Base-by-base conservation (phyloP, 2,113 vertebrate species). In the Clarias batrachus region DNA sequence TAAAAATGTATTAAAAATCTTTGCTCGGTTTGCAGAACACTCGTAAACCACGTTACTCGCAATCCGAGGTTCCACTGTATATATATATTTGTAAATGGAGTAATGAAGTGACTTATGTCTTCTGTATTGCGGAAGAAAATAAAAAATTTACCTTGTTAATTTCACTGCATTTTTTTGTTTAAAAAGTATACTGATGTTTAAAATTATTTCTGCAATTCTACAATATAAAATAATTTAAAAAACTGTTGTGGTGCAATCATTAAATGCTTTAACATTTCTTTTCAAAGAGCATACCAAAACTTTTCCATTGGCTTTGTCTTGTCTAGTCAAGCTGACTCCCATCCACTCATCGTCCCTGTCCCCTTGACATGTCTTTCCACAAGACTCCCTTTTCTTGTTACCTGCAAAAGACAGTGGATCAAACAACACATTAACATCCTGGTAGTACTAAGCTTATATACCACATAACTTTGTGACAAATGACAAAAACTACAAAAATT, bases 341-440 rank as follows among this genome's bases (percentile, higher is more conserved):
- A 99, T 99, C 98, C 98, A 99, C 93, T 99, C 98, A 3, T 99
- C 93, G 21, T 97, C 95, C 83, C 97, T 92, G 92, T 99, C 97
- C 84, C 96, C 98, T 90, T 94, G 96, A 91, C 98, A 99, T 0
- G 98, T 99, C 95, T 99, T 99, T 79, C 98, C 98, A 82, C 98
- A 99, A 11, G 94, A 90, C 23, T 89, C 91, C 25, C 96, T 96
- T 54, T 88, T 94, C 91, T 90, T 95, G 93, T 96, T 98, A 93
- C 96, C 98, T 99, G 93, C 56, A 87, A 81, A 21, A 91, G 87
- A 92, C 62, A 41, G 19, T 83, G 21, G 81, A 80, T 63, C 48
- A 63, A 41, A 74, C 19, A 27, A 65, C 8, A 27, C 41, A 9
- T 73, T 41, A 73, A 59, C 54, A 77, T 27, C 3, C 76, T 33